phyloP scores from a whole-genome alignment of 2,113 vertebrate genomes.

The Rissa tridactyla region DNA sequence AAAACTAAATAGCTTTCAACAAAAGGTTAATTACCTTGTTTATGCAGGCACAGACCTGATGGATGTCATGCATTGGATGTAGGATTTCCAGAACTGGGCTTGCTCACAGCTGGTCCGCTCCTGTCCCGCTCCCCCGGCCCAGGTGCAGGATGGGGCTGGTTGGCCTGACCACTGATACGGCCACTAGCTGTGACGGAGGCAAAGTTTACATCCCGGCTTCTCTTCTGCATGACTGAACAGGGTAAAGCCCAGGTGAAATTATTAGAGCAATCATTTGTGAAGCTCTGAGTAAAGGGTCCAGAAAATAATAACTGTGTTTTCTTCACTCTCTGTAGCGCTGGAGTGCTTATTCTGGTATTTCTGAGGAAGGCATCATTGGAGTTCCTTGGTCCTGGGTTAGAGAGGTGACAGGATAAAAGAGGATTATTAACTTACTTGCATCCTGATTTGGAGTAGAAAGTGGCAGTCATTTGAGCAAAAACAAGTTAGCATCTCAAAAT shows the following conservation, averaged over 20 bases:
- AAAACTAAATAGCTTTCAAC: neutral
- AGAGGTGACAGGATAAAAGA: neutral
- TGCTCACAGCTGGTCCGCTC: neutral
- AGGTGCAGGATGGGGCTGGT: neutral
- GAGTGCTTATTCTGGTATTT: neutral
- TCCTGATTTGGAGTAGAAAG: neutral
- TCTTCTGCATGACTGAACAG: neutral
- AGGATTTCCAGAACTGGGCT: neutral
- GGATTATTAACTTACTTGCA: neutral
- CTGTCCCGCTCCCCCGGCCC: fast-evolving
- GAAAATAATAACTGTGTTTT: neutral
- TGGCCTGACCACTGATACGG: neutral
- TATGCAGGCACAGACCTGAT: neutral
- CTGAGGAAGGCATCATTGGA: neutral
- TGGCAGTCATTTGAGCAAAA: neutral
- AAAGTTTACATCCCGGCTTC: neutral
- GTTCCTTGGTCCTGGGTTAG: neutral
- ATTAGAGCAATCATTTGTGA: neutral
- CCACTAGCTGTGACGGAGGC: neutral
- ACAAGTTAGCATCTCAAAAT: neutral
- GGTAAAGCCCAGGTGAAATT: neutral
- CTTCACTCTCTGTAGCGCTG: neutral
- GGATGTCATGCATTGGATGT: neutral
- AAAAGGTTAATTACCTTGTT: neutral
- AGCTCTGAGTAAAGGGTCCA: neutral